A percentile compares a stretch with the other conserved stretches of the same genome.
Conservation (phyloP, 2,797 vertebrate species). For the Hozukius guyotensis region DNA sequence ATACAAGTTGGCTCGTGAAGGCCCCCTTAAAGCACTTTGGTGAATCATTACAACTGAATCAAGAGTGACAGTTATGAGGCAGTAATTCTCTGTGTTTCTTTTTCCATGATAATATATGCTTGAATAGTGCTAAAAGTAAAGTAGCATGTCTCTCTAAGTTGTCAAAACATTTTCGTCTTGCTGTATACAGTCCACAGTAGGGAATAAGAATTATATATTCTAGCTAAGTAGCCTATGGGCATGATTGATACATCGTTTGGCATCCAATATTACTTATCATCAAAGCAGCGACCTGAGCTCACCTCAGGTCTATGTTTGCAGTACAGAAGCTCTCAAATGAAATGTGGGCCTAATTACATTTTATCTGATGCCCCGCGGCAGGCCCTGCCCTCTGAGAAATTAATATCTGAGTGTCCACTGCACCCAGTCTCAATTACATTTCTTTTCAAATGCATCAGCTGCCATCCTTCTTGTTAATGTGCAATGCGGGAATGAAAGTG, state of each 20-base stretch:
- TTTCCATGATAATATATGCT: no score
- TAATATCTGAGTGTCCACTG: slow-evolving; percentile 74
- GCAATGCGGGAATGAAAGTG: slow-evolving; percentile 41
- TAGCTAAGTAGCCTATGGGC: slow-evolving; percentile 28
- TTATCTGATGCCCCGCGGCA: slow-evolving; percentile 76
- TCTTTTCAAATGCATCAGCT: slow-evolving; percentile 68
- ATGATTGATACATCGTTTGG: slow-evolving; percentile 64
- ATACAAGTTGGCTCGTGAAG: not conserved
- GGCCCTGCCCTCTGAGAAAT: slow-evolving; percentile 76
- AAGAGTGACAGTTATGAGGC: not conserved
- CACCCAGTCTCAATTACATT: slow-evolving; percentile 68
- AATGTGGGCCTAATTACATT: slow-evolving; percentile 80
- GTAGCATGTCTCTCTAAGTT: not conserved
- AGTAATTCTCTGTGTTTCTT: not conserved
- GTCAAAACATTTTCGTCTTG: not conserved
- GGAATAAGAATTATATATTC: slow-evolving; percentile 36
- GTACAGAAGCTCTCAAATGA: slow-evolving; percentile 67
- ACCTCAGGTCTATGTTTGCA: slow-evolving; percentile 58
- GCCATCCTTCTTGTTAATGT: slow-evolving; percentile 65
- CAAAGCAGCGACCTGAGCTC: slow-evolving; percentile 48
- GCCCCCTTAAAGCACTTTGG: not conserved
- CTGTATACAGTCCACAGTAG: not conserved
- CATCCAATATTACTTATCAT: slow-evolving; percentile 67
- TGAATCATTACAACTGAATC: not conserved
- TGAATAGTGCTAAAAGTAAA: not conserved